These are phyloP conservation scores for Nephotettix cincticeps DNA, from an alignment of 1,140 invertebrate species.

Conservation along the genomic window DNA sequence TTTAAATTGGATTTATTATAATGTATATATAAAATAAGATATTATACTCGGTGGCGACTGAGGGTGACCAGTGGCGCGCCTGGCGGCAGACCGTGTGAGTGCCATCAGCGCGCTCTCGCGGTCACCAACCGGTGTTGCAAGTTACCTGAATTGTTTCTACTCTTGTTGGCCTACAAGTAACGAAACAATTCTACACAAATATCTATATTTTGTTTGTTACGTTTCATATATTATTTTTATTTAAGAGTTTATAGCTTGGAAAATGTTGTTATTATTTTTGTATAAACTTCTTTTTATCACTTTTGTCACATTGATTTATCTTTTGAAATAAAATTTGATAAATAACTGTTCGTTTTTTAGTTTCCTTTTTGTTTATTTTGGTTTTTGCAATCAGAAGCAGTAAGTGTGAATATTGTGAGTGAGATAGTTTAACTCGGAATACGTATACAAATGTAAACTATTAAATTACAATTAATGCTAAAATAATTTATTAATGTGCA, in stretches of 20 bases:
- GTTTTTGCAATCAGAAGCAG: not conserved
- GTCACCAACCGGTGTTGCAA: constrained; percentile 30
- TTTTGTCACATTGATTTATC: constrained; percentile 32
- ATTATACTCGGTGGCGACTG: no score
- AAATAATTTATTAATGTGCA: no score
- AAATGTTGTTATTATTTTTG: constrained; percentile 38
- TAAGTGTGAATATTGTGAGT: no score
- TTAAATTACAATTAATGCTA: no score
- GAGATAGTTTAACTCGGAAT: no score
- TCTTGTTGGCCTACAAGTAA: constrained; percentile 29
- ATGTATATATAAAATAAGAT: no score
- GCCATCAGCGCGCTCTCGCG: not conserved
- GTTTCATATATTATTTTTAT: constrained; percentile 37
- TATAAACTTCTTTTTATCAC: constrained; percentile 35
- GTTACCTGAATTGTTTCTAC: constrained; percentile 20
- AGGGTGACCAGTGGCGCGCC: no score
- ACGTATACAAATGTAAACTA: no score
- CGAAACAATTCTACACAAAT: constrained; percentile 32
- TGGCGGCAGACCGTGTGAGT: not conserved
- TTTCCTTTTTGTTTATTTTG: constrained; percentile 10
- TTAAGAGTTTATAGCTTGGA: constrained; percentile 28
- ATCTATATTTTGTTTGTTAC: constrained; percentile 37
- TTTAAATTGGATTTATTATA: no score
- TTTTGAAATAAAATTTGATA: constrained; percentile 37
- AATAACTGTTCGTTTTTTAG: constrained; percentile 33